Conservation (phyloP, 1,140 invertebrate species). For the Dolichoris vasculosae region DNA sequence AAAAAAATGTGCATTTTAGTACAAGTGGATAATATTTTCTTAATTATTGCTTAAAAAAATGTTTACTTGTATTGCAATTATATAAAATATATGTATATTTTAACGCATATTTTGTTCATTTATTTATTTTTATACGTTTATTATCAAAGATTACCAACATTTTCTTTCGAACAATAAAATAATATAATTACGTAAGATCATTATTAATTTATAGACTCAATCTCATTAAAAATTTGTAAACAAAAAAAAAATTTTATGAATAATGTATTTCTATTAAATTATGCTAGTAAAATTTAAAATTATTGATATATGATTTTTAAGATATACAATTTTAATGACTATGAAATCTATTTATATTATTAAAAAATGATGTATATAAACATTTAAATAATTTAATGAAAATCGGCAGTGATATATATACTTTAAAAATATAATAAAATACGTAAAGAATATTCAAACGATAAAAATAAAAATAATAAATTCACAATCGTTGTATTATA, state of each 20-base stretch:
- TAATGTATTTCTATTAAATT: background rate
- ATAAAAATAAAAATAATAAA: background rate
- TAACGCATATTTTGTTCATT: background rate
- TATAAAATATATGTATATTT: background rate
- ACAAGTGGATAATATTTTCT: background rate
- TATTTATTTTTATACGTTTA: background rate
- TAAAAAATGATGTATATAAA: background rate
- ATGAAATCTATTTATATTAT: background rate
- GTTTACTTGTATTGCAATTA: background rate
- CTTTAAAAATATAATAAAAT: background rate
- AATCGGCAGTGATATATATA: slow-evolving; percentile 1
- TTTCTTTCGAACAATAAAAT: background rate
- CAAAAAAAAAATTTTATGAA: background rate
- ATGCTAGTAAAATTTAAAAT: background rate
- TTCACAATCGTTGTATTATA: background rate
- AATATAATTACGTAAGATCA: background rate
- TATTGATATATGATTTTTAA: background rate
- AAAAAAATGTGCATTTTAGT: background rate
- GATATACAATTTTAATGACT: background rate
- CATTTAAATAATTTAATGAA: background rate
- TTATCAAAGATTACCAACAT: background rate
- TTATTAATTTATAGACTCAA: background rate
- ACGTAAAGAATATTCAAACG: background rate
- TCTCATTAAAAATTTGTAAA: background rate
- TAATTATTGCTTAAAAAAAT: background rate